Percentiles rank a stretch among this genome's conserved stretches.
Evolutionary conservation across 2,113 vertebrate genomes (phyloP).

Genomic region (Cinclus mexicanus): DNA sequence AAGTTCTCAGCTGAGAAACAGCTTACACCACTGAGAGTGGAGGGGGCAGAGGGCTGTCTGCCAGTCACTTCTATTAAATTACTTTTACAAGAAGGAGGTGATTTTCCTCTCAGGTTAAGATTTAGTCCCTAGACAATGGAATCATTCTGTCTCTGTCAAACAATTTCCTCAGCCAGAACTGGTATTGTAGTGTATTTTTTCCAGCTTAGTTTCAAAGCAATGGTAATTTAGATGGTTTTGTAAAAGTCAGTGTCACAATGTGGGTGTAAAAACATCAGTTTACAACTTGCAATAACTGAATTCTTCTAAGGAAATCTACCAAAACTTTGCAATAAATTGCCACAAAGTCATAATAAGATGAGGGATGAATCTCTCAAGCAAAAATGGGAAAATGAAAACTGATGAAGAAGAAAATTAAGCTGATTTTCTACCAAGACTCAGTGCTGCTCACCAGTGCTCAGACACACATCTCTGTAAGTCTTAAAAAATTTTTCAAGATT

Average conservation of each 20-base stretch:
- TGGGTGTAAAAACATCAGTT: not conserved
- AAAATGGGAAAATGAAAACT: conserved; percentile 27
- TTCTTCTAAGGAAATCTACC: not conserved
- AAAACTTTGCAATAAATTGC: conserved; percentile 16
- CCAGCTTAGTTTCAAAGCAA: not conserved
- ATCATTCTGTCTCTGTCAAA: conserved; percentile 27
- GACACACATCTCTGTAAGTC: not conserved
- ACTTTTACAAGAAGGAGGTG: not conserved
- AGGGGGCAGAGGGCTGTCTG: not conserved
- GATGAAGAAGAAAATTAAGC: conserved; percentile 34
- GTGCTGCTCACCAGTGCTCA: not conserved
- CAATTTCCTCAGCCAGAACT: conserved; percentile 34
- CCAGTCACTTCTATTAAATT: not conserved
- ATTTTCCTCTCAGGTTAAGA: conserved; percentile 39
- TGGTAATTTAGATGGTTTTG: not conserved
- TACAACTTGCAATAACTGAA: not conserved
- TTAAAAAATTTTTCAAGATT: not conserved
- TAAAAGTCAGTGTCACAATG: not conserved
- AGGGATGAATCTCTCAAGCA: not conserved
- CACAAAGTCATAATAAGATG: not conserved
- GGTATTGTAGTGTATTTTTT: not conserved
- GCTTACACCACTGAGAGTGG: not conserved
- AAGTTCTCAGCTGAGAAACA: not conserved
- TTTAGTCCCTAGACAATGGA: not conserved
- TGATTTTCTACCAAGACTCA: conserved; percentile 4